These are phyloP conservation scores for Chionomys nivalis DNA, from an alignment of 2,113 vertebrate species.

Conservation along the genomic window DNA sequence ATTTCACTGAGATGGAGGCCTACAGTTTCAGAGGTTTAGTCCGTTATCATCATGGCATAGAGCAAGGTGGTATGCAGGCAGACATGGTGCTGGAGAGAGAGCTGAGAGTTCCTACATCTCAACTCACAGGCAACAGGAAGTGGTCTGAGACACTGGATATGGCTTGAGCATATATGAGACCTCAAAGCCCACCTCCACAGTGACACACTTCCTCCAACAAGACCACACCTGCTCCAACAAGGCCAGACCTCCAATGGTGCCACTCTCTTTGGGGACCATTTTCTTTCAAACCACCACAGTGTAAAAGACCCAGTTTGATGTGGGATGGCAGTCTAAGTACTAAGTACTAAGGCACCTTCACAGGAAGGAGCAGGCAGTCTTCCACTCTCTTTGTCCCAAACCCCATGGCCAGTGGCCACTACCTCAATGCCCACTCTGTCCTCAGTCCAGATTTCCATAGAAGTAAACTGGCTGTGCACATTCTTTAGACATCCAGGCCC, in stretches of 20 bases:
- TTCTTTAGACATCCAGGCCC: background rate
- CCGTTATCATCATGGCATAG: background rate
- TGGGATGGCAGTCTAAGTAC: background rate
- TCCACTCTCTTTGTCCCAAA: background rate
- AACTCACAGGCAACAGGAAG: background rate
- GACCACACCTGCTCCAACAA: background rate
- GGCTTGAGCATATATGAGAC: background rate
- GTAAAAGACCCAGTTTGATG: background rate
- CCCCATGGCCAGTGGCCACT: background rate
- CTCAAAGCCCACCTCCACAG: background rate
- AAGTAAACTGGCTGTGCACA: background rate
- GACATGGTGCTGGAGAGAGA: background rate
- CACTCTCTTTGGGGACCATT: background rate
- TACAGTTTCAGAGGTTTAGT: background rate
- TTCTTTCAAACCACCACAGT: background rate
- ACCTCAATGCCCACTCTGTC: background rate
- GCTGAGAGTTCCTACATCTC: background rate
- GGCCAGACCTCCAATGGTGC: background rate
- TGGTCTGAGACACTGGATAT: background rate
- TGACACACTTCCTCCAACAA: background rate
- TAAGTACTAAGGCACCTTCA: background rate
- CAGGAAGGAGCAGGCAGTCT: background rate
- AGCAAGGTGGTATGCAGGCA: background rate
- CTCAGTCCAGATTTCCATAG: background rate
- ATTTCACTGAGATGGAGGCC: background rate